These are phyloP conservation scores for Drosophila kokeensis DNA, from an alignment of 2,888 invertebrate genomes.

Conservation along the genomic window DNA sequence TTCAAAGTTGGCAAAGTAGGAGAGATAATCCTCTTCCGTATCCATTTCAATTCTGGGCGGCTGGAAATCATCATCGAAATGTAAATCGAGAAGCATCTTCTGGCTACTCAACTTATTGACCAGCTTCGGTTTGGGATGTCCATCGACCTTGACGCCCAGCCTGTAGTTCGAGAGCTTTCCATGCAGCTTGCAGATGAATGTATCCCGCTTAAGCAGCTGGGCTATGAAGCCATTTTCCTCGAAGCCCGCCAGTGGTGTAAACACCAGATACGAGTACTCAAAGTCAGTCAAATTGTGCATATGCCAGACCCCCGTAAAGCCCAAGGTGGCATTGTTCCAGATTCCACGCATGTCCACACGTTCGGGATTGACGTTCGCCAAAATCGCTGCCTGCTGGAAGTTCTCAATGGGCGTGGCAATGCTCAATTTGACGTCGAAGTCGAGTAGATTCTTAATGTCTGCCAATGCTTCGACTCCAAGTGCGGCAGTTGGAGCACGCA, in stretches of 20 bases:
- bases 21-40: constrained; percentile 85
- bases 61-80: constrained; percentile 84
- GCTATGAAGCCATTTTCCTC: constrained; percentile 91
- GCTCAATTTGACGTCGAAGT: constrained; percentile 91
- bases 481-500: constrained; percentile 89
- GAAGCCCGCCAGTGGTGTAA: constrained; percentile 91
- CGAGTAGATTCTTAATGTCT: constrained; percentile 87
- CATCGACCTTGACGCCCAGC: constrained; percentile 85
- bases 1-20: constrained; percentile 86
- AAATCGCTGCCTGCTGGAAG: constrained; percentile 88
- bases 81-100: constrained; percentile 77
- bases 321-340: constrained; percentile 90
- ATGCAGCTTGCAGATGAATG: constrained; percentile 90
- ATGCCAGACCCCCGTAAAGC: constrained; percentile 92
- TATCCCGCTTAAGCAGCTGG: constrained; percentile 88
- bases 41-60: constrained; percentile 82
- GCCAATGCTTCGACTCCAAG: constrained; percentile 89
- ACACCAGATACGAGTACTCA: constrained; percentile 91
- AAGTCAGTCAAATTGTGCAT: constrained; percentile 88
- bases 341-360: constrained; percentile 91
- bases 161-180: constrained; percentile 89
- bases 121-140: constrained; percentile 82
- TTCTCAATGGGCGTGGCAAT: constrained; percentile 91
- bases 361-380: constrained; percentile 89
- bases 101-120: constrained; percentile 80